phyloP scores from a whole-genome alignment of 1,140 invertebrate genomes.

The Sycobia sp. region DNA sequence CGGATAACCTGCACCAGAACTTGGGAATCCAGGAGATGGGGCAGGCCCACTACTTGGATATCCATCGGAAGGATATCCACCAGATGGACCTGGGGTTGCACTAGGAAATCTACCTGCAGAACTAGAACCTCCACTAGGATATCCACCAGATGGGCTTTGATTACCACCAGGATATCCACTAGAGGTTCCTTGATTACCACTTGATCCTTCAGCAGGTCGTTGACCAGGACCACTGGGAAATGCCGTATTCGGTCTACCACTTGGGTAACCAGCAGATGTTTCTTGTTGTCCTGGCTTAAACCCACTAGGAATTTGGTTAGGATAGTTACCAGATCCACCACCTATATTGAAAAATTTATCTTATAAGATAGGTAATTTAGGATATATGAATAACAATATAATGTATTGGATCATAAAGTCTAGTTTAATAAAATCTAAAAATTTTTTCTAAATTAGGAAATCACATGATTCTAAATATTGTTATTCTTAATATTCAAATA shows the following conservation, averaged over 20 bases:
- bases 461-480: too few relatives aligned
- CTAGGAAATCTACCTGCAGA: constrained; percentile 42
- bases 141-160: constrained; percentile 38
- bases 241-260: constrained; percentile 37
- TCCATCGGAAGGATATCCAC: constrained; percentile 36
- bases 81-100: constrained; percentile 38
- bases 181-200: constrained; percentile 25
- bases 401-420: too few relatives aligned
- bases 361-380: too few relatives aligned
- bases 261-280: constrained; percentile 37
- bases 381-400: too few relatives aligned
- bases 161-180: not conserved
- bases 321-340: not conserved
- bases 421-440: too few relatives aligned
- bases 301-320: not conserved
- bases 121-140: constrained; percentile 40
- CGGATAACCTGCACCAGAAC: constrained; percentile 38
- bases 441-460: too few relatives aligned
- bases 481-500: too few relatives aligned
- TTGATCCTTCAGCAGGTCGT: constrained; percentile 34
- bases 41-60: constrained; percentile 30
- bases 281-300: too few relatives aligned
- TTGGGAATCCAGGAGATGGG: not conserved
- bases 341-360: too few relatives aligned
- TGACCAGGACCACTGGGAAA: constrained; percentile 39